These are phyloP conservation scores for Anguilla obscura DNA, from an alignment of 2,797 vertebrate genomes.

Conservation along the genomic window DNA sequence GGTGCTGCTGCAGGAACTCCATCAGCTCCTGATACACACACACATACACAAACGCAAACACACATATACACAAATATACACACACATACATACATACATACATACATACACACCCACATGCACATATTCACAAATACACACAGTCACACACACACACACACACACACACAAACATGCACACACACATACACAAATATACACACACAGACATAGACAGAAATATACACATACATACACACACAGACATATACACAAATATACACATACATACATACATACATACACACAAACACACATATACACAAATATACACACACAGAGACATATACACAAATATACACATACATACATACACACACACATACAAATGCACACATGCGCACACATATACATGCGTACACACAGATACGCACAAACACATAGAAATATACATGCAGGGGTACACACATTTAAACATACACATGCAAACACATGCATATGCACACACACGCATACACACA, in stretches of 20 bases:
- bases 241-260: background rate
- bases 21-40: slow-evolving; percentile 56
- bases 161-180: background rate
- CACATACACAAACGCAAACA: background rate
- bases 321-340: no score
- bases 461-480: background rate
- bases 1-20: slow-evolving; percentile 56
- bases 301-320: no score
- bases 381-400: slow-evolving; percentile 10
- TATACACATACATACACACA: background rate
- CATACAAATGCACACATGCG: background rate
- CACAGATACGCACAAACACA: background rate
- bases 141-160: background rate
- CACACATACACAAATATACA: no score
- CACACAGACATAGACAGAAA: no score
- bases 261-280: background rate
- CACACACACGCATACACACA: background rate
- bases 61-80: background rate
- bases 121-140: background rate
- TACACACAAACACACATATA: no score
- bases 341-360: no score
- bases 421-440: no score
- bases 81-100: background rate
- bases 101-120: background rate
- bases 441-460: background rate